phyloP scores from a whole-genome alignment of 2,113 vertebrate genomes.

The Empidonax traillii region DNA sequence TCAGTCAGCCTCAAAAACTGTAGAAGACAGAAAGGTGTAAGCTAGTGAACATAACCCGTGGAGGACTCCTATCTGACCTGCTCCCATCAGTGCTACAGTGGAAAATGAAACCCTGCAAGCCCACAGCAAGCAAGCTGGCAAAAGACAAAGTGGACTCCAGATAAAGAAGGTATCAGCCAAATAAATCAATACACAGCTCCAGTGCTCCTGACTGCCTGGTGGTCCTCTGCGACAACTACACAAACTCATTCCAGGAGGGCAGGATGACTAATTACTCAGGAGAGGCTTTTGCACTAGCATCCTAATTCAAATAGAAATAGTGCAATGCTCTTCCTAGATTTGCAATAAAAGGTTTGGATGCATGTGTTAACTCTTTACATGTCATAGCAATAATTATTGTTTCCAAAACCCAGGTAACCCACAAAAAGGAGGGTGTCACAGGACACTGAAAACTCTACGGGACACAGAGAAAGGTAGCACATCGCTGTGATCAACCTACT shows the following conservation, averaged over 20 bases:
- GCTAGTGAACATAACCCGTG: fast-evolving
- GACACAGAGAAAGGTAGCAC: background rate
- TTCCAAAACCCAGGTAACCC: background rate
- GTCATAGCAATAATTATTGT: background rate
- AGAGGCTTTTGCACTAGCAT: background rate
- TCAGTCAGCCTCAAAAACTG: background rate
- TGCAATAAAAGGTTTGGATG: background rate
- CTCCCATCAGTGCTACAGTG: background rate
- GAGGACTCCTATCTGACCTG: background rate
- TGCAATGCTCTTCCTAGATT: background rate
- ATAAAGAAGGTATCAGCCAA: background rate
- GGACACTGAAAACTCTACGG: background rate
- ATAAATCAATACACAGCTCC: background rate
- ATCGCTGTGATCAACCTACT: background rate
- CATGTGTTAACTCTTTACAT: background rate
- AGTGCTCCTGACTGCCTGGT: background rate
- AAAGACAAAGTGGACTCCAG: background rate
- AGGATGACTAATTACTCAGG: background rate
- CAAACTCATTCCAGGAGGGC: background rate
- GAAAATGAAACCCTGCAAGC: background rate
- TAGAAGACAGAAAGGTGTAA: background rate
- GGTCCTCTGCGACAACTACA: background rate
- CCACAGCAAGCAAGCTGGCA: background rate
- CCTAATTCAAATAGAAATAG: background rate
- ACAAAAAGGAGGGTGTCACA: background rate